Conservation (phyloP, 2,113 vertebrate species). For the Crotalus horridus region DNA sequence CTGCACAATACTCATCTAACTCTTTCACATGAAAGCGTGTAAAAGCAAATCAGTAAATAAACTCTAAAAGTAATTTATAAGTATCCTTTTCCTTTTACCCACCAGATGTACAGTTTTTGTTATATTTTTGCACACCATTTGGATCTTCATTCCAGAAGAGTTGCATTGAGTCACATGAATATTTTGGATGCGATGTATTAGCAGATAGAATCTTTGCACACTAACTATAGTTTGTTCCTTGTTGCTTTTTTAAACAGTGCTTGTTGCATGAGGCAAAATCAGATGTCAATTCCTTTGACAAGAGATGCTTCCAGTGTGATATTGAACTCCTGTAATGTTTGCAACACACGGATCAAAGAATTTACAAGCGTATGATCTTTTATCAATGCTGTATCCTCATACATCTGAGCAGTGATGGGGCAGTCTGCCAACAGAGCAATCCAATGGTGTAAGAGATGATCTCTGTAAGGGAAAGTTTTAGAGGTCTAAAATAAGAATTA, state of each 20-base stretch:
- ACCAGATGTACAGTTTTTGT: constrained; percentile 70
- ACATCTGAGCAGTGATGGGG: constrained; percentile 96
- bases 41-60: constrained; percentile 81
- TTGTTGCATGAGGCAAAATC: constrained; percentile 46
- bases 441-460: constrained; percentile 97
- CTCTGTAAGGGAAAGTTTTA: constrained; percentile 71
- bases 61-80: constrained; percentile 81
- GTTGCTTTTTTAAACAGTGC: constrained; percentile 48
- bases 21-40: constrained; percentile 82
- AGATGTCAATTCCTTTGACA: constrained; percentile 95
- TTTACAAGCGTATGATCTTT: constrained; percentile 96
- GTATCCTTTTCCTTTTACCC: constrained; percentile 67
- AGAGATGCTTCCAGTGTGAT: constrained; percentile 96
- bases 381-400: constrained; percentile 90
- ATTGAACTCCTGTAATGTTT: constrained; percentile 98
- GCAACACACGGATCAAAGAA: constrained; percentile 94
- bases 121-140: constrained; percentile 61
- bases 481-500: constrained; percentile 43
- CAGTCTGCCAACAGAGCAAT: constrained; percentile 95
- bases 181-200: constrained; percentile 52
- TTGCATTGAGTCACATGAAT: constrained; percentile 52
- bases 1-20: constrained; percentile 76
- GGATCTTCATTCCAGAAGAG: constrained; percentile 60
- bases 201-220: constrained; percentile 63
- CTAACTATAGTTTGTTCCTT: constrained; percentile 47